Percentiles rank a stretch among this genome's conserved stretches.
These are phyloP conservation scores for Willowsia nigromaculata DNA, from an alignment of 2,888 invertebrate genomes.

Conservation along the genomic window DNA sequence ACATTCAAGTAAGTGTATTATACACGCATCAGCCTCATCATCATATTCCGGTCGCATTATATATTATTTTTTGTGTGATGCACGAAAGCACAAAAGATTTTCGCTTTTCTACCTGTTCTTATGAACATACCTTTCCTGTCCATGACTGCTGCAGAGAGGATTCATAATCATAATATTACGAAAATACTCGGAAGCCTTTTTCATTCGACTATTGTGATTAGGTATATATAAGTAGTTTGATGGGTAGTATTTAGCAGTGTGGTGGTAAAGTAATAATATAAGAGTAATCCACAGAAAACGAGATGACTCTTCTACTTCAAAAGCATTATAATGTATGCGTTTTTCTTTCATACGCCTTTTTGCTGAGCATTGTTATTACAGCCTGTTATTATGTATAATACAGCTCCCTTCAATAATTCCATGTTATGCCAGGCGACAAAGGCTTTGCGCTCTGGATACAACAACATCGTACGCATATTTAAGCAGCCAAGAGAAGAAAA, in stretches of 20 bases:
- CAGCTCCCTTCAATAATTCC: constrained; percentile 66
- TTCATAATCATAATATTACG: not conserved
- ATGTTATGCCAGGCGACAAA: constrained; percentile 68
- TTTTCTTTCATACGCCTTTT: constrained; percentile 56
- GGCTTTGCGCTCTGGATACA: constrained; percentile 66
- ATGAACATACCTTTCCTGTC: constrained; percentile 22
- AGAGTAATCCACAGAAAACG: constrained; percentile 51
- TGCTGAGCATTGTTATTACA: constrained; percentile 70
- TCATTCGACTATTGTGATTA: not conserved
- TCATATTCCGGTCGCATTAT: not conserved
- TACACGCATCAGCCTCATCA: constrained; percentile 12
- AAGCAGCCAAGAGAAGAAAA: no score
- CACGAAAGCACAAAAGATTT: constrained; percentile 57
- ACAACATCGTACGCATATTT: constrained; percentile 42
- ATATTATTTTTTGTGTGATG: constrained; percentile 4
- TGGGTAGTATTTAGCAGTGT: not conserved
- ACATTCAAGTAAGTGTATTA: not conserved
- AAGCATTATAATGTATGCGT: constrained; percentile 45
- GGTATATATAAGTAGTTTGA: constrained; percentile 3
- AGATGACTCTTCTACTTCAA: not conserved
- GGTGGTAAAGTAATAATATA: not conserved
- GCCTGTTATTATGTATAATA: constrained; percentile 69
- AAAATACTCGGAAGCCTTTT: not conserved
- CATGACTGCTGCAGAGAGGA: not conserved
- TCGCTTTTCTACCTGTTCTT: constrained; percentile 50